Evolutionary conservation across 1,140 invertebrate genomes (phyloP), one percentile per base, ranked within the genome.

Genomic region (Drosophila takahashii): DNA sequence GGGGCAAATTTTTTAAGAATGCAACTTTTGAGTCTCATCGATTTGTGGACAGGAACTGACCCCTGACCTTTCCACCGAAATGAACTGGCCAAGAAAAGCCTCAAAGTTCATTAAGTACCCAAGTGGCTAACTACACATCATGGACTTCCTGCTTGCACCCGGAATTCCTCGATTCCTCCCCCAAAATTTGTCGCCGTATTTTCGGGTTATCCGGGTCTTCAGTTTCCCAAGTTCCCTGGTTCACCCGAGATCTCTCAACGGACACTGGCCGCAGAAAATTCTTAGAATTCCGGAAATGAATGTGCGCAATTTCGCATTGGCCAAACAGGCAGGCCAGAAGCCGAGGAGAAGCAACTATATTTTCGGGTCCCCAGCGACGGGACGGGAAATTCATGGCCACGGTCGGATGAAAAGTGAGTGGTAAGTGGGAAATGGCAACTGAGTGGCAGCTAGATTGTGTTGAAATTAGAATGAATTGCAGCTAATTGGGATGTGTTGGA

Each of bases 221-320:
- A 9, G n/a, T 18, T 29, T 50, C 27, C 15, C 48, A 8, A 11
- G 39, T n/a, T 60, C 16, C 15, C 36, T 26, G 32, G 18, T 7
- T 45, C 8, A 16, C 39, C 22, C 36, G 11, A 13, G 32, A 45
- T 65, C 29, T 51, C 42, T 29, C 26, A 26, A 15, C 34, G 50
- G 48, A 54, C 56, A 54, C 48, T 52, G 44, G n/a, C 50, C 57
- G 44, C 29, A 48, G 50, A 54, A 59, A 59, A 56, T 62, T 65
- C 66, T 52, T 32, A 42, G 81, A 37, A 79, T 66, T 66, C 74
- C 77, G 81, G 81, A 84, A 84, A 84, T 84, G 67, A 85, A 85
- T 85, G 73, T 80, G 59, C 73, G 73, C 77, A 80, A 80, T 85
- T 80, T 79, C 27, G 77, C 65, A 57, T 32, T 45, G 37, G 47